Conservation (phyloP, 2,113 vertebrate species). For the Rafetus swinhoei region DNA sequence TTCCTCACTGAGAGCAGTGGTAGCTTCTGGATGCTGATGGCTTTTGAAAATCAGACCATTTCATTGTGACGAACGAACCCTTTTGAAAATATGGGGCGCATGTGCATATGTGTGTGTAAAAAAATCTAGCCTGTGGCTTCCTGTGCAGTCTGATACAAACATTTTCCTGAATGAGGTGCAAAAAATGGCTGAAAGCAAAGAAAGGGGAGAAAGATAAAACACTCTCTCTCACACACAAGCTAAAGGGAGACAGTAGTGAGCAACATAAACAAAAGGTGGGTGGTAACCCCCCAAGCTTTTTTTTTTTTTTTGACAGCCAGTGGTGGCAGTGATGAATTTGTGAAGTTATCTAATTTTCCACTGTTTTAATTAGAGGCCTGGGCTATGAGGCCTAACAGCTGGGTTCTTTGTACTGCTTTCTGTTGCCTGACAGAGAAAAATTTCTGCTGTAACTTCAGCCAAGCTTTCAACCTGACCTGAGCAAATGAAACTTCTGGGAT, state of each 20-base stretch:
- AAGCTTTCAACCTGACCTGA: constrained; percentile 86
- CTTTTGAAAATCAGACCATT: neutral
- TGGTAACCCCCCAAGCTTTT: constrained; percentile 84
- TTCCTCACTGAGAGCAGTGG: neutral
- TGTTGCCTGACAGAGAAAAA: constrained; percentile 97
- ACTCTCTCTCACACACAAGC: constrained; percentile 66
- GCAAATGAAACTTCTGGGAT: constrained; percentile 80
- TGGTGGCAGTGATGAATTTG: constrained; percentile 94
- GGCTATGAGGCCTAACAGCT: constrained; percentile 95
- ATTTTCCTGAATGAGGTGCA: constrained; percentile 61
- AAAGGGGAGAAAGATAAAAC: constrained; percentile 10
- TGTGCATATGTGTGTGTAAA: neutral
- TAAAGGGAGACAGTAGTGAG: constrained; percentile 82
- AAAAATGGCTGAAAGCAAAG: constrained; percentile 37
- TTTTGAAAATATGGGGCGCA: neutral
- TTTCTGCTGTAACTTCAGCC: constrained; percentile 84
- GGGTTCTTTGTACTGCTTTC: constrained; percentile 91
- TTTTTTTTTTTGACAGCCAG: constrained; percentile 87
- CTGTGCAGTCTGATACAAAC: constrained; percentile 20
- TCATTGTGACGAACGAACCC: neutral
- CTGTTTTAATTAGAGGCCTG: constrained; percentile 99
- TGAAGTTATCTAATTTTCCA: constrained; percentile 99
- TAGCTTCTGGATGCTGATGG: neutral
- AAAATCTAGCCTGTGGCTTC: neutral
- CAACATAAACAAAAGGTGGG: constrained; percentile 93